phyloP scores from a whole-genome alignment of 1,140 invertebrate species.

The Neomicropteryx cornuta region DNA sequence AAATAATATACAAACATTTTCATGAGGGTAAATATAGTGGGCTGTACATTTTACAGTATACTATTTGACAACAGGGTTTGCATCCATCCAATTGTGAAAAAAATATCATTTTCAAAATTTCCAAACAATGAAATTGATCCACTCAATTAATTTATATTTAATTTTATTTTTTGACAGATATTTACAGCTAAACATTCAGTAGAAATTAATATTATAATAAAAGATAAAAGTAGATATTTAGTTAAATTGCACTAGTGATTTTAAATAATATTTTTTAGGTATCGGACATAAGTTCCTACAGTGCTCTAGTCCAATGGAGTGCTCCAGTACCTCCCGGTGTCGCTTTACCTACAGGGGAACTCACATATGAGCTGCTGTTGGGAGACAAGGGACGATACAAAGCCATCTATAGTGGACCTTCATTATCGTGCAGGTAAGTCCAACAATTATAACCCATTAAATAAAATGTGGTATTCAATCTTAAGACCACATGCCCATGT shows the following conservation, averaged over 20 bases:
- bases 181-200: too few species aligned
- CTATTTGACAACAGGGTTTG: too few species aligned
- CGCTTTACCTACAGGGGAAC: conserved; percentile 40
- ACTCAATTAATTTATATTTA: background rate
- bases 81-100: too few species aligned
- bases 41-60: too few species aligned
- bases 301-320: conserved; percentile 68
- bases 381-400: conserved; percentile 72
- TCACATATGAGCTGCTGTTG: conserved; percentile 65
- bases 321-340: conserved; percentile 50
- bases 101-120: too few species aligned
- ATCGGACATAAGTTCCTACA: conserved; percentile 62
- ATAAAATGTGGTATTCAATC: too few species aligned
- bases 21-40: too few species aligned
- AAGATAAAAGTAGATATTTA: conserved; percentile 1
- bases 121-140: too few species aligned
- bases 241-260: too few species aligned
- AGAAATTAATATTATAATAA: too few species aligned
- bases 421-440: conserved; percentile 51
- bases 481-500: too few species aligned
- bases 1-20: too few species aligned
- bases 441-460: conserved; percentile 6
- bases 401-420: conserved; percentile 61
- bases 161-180: background rate
- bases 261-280: conserved; percentile 41